Conservation (phyloP, 2,888 invertebrate species). For the Nudaria mundana region DNA sequence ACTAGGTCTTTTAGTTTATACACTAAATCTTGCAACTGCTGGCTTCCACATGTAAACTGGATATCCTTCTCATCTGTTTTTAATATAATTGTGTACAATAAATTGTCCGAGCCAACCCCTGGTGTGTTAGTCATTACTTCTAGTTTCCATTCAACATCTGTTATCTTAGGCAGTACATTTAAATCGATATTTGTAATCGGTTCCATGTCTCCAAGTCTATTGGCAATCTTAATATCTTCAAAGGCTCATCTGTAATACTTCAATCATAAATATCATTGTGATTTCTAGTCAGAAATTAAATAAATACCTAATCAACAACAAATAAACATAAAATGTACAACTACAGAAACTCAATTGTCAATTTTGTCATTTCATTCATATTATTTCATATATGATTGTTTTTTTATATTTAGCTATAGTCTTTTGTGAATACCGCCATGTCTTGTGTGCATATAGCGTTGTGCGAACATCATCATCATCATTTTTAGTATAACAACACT, state of each 20-base stretch:
- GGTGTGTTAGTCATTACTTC: conserved; percentile 73
- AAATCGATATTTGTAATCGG: conserved; percentile 30
- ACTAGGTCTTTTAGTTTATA: conserved; percentile 84
- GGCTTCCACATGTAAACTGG: conserved; percentile 82
- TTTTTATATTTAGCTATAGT: no score
- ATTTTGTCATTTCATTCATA: no score
- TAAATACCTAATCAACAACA: no score
- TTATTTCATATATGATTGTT: no score
- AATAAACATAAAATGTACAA: no score
- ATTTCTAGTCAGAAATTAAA: no score
- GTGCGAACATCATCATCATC: no score
- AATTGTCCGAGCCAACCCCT: conserved; percentile 64
- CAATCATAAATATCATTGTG: background rate
- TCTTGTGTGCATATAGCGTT: no score
- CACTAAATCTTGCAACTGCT: conserved; percentile 84
- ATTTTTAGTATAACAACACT: no score
- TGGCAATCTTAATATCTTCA: background rate
- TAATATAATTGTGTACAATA: conserved; percentile 66
- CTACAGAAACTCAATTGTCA: no score
- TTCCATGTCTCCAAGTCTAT: conserved; percentile 33
- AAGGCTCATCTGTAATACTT: background rate
- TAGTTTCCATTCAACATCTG: conserved; percentile 83
- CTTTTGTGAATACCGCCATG: no score
- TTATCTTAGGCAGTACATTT: conserved; percentile 72
- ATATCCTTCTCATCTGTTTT: conserved; percentile 72